Evolutionary conservation across 2,113 vertebrate species (phyloP).

Genomic region (Tragelaphus buxtoni): DNA sequence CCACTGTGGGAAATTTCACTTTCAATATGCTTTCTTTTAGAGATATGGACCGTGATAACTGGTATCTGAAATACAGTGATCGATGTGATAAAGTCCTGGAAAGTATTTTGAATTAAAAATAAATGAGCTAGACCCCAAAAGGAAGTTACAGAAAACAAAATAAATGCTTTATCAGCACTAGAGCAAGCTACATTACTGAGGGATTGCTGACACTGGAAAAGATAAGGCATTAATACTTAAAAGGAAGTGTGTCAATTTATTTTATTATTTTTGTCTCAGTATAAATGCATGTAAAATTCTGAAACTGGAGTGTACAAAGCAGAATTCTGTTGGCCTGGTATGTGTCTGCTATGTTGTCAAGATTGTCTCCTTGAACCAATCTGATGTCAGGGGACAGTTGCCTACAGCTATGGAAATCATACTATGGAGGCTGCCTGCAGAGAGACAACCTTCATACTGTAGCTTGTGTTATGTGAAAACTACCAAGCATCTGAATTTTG

Average conservation of each 20-base stretch:
- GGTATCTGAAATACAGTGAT: not conserved
- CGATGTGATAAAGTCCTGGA: not conserved
- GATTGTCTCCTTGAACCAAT: constrained; percentile 36
- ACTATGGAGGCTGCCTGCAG: not conserved
- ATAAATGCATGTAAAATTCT: not conserved
- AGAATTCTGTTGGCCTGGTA: not conserved
- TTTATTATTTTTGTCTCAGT: constrained; percentile 48
- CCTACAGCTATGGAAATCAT: not conserved
- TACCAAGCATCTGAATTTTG: not conserved
- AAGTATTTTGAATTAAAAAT: constrained; percentile 67
- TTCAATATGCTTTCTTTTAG: not conserved
- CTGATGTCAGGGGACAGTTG: not conserved
- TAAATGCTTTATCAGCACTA: constrained; percentile 48
- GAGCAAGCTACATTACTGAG: not conserved
- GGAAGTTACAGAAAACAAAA: constrained; percentile 40
- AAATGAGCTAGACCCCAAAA: constrained; percentile 52
- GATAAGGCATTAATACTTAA: constrained; percentile 41
- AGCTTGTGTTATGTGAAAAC: not conserved
- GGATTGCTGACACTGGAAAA: constrained; percentile 20
- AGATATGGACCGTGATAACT: not conserved
- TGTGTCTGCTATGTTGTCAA: constrained; percentile 27
- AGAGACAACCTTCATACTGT: not conserved
- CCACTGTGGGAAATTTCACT: constrained; percentile 1
- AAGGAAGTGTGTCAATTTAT: not conserved
- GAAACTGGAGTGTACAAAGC: constrained; percentile 7